Conservation (phyloP, 2,888 invertebrate species). For the Gibbula magus region DNA sequence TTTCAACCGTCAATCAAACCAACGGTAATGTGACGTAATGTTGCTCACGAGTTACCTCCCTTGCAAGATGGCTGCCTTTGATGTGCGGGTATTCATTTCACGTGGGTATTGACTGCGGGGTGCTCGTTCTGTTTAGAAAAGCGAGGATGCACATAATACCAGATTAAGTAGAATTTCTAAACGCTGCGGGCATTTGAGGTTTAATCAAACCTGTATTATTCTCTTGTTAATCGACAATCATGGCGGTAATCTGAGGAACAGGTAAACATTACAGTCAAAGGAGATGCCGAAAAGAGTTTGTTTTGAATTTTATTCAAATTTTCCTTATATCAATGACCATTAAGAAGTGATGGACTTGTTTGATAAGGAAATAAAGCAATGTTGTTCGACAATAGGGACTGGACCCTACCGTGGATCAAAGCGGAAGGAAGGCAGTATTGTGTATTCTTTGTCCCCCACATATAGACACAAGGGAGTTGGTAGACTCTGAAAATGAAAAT, state of each 20-base stretch:
- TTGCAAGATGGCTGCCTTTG: not conserved
- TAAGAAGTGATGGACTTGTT: too few species aligned
- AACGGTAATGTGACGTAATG: not conserved
- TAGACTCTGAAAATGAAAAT: too few species aligned
- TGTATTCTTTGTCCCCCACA: too few species aligned
- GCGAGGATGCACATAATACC: not conserved
- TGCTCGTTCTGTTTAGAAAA: not conserved
- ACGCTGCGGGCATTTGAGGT: not conserved
- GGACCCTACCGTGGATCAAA: too few species aligned
- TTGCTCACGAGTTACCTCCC: not conserved
- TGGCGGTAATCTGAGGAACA: not conserved
- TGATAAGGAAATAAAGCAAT: too few species aligned
- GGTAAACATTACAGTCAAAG: not conserved
- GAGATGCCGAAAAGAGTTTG: not conserved
- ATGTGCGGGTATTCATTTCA: not conserved
- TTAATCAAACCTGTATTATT: not conserved
- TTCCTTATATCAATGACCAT: too few species aligned
- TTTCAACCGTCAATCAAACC: not conserved
- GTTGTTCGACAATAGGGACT: too few species aligned
- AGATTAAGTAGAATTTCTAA: not conserved
- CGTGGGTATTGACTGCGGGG: not conserved
- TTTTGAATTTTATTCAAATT: too few species aligned
- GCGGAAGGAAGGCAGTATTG: too few species aligned
- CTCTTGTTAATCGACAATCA: not conserved
- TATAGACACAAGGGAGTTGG: too few species aligned